Base-by-base conservation (phyloP, 2,113 vertebrate species). In the Gambusia affinis region DNA sequence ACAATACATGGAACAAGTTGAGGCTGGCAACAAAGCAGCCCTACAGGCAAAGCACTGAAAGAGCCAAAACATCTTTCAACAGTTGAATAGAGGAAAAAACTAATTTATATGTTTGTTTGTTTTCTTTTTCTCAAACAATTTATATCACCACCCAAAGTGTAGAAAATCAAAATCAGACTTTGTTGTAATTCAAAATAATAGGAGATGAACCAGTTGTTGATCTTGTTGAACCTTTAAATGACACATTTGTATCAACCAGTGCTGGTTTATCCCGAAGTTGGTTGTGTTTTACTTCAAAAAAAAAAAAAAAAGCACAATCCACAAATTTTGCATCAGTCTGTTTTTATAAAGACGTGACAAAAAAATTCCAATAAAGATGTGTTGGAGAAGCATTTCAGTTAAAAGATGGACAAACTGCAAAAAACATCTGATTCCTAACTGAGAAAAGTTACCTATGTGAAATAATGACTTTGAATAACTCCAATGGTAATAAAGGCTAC, bases 21-120 rank as follows among this genome's bases (percentile, higher is more conserved):
- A 44, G 2, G 12, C 35, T 67, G 6, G 68, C 60, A 44, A 3
- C 12, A n/a, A 28, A 14, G 62, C 33, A 42, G 22, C 61, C 66
- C 63, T 42, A n/a, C 30, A 70, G 47, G 60, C 44, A 69, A 54
- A 54, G 66, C 60, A 70, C 14, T 60, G 54, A 65, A 68, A 68
- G 24, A 33, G 28, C 27, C 24, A 24, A 68, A 2, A 61, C 35
- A 29, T 68, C 24, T 68, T 24, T 68, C 37, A 68, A n/a, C 24
- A 47, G 37, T 61, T 31, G 31, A 60, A 62, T 35, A 75, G 42
- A 0, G 5, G 5, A 47, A 57, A 19, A 10, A n/a, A 24, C 51
- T 24, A 10, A 57, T 57, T 24, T n/a, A 17, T 8, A 57, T n/a
- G 51, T 57, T 57, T n/a, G 8, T 57, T n/a, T 54, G 8, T n/a